These are phyloP conservation scores for Ciconia nigra DNA, from an alignment of 2,797 vertebrate genomes.

Conservation along the genomic window DNA sequence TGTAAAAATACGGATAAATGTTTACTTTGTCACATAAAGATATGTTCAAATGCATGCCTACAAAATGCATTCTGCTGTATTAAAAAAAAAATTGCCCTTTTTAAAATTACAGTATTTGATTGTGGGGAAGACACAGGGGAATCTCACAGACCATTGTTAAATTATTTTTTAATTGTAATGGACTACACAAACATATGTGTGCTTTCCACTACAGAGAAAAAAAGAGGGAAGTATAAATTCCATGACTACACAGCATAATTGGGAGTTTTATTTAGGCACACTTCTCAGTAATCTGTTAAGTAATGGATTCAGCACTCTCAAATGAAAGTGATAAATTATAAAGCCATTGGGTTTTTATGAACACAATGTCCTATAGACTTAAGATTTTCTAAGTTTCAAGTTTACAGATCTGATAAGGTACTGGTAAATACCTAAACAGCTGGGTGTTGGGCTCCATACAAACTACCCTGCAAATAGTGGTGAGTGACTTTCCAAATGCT, in stretches of 20 bases:
- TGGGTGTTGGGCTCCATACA: neutral
- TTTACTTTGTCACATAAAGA: conserved; percentile 1
- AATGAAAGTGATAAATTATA: neutral
- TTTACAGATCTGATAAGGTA: neutral
- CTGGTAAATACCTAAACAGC: neutral
- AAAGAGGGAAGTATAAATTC: neutral
- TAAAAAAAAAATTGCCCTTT: neutral
- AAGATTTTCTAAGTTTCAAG: neutral
- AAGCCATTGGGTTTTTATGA: neutral
- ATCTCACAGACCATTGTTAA: neutral
- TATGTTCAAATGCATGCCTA: neutral
- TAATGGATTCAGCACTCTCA: neutral
- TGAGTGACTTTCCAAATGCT: neutral
- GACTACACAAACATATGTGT: neutral
- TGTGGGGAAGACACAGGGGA: neutral
- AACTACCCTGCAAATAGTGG: neutral
- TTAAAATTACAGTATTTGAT: neutral
- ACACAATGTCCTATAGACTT: neutral
- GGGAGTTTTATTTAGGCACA: neutral
- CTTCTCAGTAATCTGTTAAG: neutral
- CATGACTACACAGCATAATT: neutral
- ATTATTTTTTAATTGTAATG: neutral
- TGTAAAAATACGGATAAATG: conserved; percentile 6
- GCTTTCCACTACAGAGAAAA: neutral
- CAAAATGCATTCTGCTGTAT: neutral